Evolutionary conservation across 2,888 invertebrate genomes (phyloP).

Genomic region (Drosophila prolongata): DNA sequence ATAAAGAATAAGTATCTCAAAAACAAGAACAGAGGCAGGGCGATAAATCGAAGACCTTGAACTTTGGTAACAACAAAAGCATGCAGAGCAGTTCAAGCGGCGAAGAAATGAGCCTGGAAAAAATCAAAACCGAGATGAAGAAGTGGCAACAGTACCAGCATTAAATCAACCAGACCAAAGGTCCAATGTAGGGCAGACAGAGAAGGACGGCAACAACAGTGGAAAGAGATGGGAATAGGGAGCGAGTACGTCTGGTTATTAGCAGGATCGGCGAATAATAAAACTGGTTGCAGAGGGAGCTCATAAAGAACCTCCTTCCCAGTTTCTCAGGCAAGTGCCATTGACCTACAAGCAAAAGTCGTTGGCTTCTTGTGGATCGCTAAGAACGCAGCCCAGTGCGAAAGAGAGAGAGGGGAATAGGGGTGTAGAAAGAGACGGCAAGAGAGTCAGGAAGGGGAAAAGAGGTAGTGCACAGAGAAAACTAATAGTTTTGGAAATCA

Average conservation of each 20-base stretch:
- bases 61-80: slow-evolving; percentile 62
- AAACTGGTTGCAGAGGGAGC: slow-evolving; percentile 39
- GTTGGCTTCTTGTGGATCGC: slow-evolving; percentile 61
- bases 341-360: slow-evolving; percentile 72
- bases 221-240: not conserved
- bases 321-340: slow-evolving; percentile 57
- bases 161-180: slow-evolving; percentile 39
- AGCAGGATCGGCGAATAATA: slow-evolving; percentile 35
- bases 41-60: slow-evolving; percentile 70
- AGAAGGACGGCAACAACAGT: slow-evolving; percentile 10
- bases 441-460: slow-evolving; percentile 9
- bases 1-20: slow-evolving; percentile 1
- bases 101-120: slow-evolving; percentile 37
- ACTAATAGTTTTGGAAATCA: not conserved
- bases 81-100: slow-evolving; percentile 38
- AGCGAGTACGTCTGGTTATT: slow-evolving; percentile 33
- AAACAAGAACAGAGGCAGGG: slow-evolving; percentile 13
- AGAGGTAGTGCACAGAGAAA: slow-evolving; percentile 11
- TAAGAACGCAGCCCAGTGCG: slow-evolving; percentile 12
- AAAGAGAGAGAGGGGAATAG: not conserved
- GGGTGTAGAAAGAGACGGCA: not conserved
- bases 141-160: slow-evolving; percentile 22
- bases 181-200: slow-evolving; percentile 44
- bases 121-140: slow-evolving; percentile 11
- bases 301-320: slow-evolving; percentile 14